phyloP scores from a whole-genome alignment of 2,888 invertebrate species.

The Dryomyza anilis region DNA sequence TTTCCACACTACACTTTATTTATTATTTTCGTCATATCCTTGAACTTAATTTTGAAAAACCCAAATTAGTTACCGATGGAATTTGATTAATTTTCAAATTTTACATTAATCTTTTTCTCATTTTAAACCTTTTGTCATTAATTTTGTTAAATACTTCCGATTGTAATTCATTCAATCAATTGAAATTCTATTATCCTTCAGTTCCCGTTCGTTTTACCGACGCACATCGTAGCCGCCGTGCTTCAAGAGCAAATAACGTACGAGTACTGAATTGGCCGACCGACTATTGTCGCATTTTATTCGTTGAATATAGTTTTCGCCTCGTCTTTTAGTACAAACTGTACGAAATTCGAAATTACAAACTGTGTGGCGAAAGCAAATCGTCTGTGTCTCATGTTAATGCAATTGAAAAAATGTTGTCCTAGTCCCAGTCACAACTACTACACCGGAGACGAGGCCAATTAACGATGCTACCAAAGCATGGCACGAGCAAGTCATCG shows the following conservation, averaged over 20 bases:
- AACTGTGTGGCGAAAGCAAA: slow-evolving; percentile 2
- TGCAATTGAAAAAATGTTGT: slow-evolving; percentile 53
- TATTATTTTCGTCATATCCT: too few relatives aligned
- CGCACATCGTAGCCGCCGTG: slow-evolving; percentile 21
- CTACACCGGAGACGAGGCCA: neutral
- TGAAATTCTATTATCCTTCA: too few relatives aligned
- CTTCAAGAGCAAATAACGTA: slow-evolving; percentile 52
- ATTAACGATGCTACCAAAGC: neutral
- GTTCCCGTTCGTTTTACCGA: too few relatives aligned
- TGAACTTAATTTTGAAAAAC: too few relatives aligned
- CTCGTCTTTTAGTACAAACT: slow-evolving; percentile 31
- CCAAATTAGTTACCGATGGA: too few relatives aligned
- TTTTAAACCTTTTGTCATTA: neutral
- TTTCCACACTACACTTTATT: too few relatives aligned
- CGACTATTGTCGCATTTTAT: slow-evolving; percentile 57
- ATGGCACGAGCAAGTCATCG: neutral
- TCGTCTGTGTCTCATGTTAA: too few relatives aligned
- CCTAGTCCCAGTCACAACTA: slow-evolving; percentile 46
- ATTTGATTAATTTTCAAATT: neutral
- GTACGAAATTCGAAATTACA: neutral
- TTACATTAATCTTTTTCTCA: neutral
- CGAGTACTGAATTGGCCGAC: slow-evolving; percentile 54
- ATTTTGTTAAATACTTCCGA: too few relatives aligned
- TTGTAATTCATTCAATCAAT: too few relatives aligned
- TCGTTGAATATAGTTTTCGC: slow-evolving; percentile 45